These are phyloP conservation scores for Philonicus albiceps DNA, from an alignment of 2,888 invertebrate genomes.

Conservation along the genomic window DNA sequence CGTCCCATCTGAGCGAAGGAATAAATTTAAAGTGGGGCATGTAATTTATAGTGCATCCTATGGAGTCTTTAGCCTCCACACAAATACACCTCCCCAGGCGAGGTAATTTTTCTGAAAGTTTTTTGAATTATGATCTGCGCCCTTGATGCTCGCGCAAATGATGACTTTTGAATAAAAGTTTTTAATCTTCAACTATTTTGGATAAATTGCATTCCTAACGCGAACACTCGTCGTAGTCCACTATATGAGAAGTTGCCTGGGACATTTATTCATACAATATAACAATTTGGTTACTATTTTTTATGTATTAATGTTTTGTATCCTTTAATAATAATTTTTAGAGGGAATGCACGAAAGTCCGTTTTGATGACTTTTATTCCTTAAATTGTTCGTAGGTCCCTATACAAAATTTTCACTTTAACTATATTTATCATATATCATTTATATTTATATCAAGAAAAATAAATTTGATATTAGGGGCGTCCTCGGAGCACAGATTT, in stretches of 20 bases:
- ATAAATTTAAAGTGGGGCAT: constrained; percentile 6
- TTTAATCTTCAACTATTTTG: no score
- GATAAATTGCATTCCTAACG: not conserved
- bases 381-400: no score
- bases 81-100: not conserved
- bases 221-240: not conserved
- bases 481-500: no score
- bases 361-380: no score
- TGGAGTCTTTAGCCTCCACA: not conserved
- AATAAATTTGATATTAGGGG: no score
- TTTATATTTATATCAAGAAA: no score
- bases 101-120: not conserved
- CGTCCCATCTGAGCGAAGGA: not conserved
- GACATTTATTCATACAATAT: no score
- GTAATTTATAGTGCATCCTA: constrained; percentile 15
- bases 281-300: no score
- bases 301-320: not conserved
- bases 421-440: no score
- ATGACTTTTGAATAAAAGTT: not conserved
- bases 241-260: not conserved
- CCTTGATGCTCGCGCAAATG: not conserved
- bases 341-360: not conserved
- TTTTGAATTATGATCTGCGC: not conserved
- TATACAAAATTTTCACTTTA: no score
- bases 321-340: not conserved